Conservation (phyloP, 2,113 vertebrate genomes). For the Podocnemis expansa region DNA sequence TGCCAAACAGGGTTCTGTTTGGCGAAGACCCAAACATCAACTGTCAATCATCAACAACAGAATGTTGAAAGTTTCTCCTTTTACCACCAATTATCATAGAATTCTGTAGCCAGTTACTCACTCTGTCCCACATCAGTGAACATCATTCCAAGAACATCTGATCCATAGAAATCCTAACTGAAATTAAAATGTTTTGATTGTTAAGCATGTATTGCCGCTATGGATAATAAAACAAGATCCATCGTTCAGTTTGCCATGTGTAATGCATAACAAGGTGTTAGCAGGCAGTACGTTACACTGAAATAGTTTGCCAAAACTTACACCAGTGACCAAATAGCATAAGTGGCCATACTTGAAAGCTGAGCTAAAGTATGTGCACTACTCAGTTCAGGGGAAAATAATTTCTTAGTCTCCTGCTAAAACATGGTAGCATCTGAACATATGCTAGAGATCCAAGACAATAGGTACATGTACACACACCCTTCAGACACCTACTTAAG, state of each 20-base stretch:
- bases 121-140: neutral
- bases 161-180: fast-evolving
- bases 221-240: neutral
- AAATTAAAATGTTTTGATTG: neutral
- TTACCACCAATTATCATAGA: neutral
- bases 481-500: neutral
- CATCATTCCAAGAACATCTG: neutral
- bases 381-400: neutral
- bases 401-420: neutral
- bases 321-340: neutral
- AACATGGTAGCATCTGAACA: neutral
- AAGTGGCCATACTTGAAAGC: neutral
- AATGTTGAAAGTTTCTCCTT: neutral
- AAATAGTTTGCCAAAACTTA: neutral
- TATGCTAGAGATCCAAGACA: neutral
- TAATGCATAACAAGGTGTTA: neutral
- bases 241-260: neutral
- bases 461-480: neutral
- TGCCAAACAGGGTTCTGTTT: neutral
- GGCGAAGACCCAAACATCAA: neutral
- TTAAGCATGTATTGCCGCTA: neutral
- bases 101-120: neutral
- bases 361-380: neutral
- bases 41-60: neutral
- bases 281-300: neutral